Evolutionary conservation across 1,140 invertebrate genomes (phyloP), one percentile per base, ranked within the genome.

Genomic region (Ips typographus): DNA sequence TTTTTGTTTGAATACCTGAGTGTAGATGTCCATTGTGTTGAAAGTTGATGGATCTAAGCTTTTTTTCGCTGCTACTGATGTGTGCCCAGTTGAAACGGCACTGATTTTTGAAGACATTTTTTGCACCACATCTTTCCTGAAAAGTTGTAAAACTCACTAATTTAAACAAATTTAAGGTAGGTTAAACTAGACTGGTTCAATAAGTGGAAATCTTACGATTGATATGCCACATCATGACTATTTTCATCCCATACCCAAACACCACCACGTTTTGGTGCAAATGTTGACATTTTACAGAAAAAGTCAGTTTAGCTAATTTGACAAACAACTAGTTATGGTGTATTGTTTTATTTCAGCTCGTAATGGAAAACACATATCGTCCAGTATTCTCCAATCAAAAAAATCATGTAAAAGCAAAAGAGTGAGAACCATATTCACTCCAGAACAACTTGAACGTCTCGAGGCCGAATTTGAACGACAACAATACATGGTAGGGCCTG

Each of bases 401-500:
- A 80, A 80, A 61, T 72, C 69, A 52, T 78, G 77, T 57, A 80
- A 80, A 71, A 79, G 79, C 67, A 97, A 97, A 82, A 82, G 95
- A 65, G 93, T 96, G 5, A 83, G 96, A 40, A 98, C 95, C 0
- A 97, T 97, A 65, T 98, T 98, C 81, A 98, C 95, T 0, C 91
- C 93, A 0, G 94, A 97, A 75, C 96, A 98, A 81, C 79, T 98
- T 61, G 93, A 96, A 77, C 84, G 92, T 69, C 82, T 98, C 37
- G 95, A 98, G 77, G 90, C 90, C 0, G 95, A 96, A 82, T 98
- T 98, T 74, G 92, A 94, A 69, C 80, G 92, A 22, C 95, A 97
- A 76, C 95, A 98, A 78, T 98, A 98, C 80, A 94, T 98, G 93
- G 95, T 95, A 2, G 95, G 95, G 0, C 94, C 94, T 0, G 95